These are phyloP conservation scores for Apamea monoglypha DNA, from an alignment of 2,888 invertebrate genomes.

Conservation along the genomic window DNA sequence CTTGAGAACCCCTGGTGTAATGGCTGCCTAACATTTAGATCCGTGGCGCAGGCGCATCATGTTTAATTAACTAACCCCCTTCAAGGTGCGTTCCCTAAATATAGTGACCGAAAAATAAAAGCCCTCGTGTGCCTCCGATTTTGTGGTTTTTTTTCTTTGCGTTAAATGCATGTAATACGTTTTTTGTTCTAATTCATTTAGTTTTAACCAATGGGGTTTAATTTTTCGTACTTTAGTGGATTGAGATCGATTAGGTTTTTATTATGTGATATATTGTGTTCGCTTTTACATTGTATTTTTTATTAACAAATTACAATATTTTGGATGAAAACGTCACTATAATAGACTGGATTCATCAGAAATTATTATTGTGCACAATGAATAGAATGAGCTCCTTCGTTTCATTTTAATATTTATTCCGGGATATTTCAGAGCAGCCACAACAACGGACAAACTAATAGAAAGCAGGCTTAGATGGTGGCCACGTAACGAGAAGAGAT, in stretches of 20 bases:
- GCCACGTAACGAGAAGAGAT: too few species aligned
- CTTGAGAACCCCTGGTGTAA: constrained; percentile 59
- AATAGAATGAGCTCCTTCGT: background rate
- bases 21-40: constrained; percentile 63
- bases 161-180: constrained; percentile 65
- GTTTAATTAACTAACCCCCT: constrained; percentile 83
- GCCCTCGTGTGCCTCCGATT: constrained; percentile 78
- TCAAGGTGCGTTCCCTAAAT: constrained; percentile 81
- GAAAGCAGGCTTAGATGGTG: too few species aligned
- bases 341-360: background rate
- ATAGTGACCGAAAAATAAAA: constrained; percentile 85
- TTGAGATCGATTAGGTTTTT: constrained; percentile 46
- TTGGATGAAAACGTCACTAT: background rate
- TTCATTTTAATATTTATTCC: background rate
- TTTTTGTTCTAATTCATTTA: constrained; percentile 55
- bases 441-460: too few species aligned
- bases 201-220: constrained; percentile 1
- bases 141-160: constrained; percentile 67
- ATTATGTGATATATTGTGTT: constrained; percentile 14
- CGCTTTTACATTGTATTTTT: background rate
- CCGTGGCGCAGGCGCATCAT: constrained; percentile 74
- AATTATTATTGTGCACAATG: background rate
- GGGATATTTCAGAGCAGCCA: too few species aligned
- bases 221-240: constrained; percentile 46
- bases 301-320: background rate